A percentile compares a stretch with the other conserved stretches of the same genome.
Conservation (phyloP, 2,888 invertebrate genomes). For the Idaea biselata region DNA sequence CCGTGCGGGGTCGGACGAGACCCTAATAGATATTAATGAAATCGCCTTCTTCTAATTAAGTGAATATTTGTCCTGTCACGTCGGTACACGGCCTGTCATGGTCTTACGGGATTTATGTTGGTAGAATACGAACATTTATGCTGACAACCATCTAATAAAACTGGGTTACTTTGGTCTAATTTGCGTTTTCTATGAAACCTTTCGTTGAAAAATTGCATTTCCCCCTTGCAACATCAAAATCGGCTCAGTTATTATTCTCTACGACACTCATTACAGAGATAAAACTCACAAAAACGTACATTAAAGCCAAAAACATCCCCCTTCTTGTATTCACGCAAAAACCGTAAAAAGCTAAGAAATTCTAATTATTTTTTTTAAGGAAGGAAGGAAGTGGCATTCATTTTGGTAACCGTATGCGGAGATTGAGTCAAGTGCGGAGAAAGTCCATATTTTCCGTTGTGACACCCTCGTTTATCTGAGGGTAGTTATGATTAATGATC, state of each 20-base stretch:
- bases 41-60: conserved; percentile 9
- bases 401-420: not conserved
- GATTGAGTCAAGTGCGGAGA: not conserved
- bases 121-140: not conserved
- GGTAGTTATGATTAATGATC: not conserved
- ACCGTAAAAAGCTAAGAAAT: not conserved
- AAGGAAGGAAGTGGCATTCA: not conserved
- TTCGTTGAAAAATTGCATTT: too few species aligned
- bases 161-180: too few species aligned
- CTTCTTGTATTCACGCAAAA: too few species aligned
- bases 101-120: not conserved
- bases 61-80: not conserved
- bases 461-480: not conserved
- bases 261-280: too few species aligned
- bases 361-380: not conserved
- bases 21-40: conserved; percentile 23
- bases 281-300: too few species aligned
- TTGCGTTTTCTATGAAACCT: too few species aligned
- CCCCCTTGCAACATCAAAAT: too few species aligned
- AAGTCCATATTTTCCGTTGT: not conserved
- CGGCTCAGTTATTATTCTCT: too few species aligned
- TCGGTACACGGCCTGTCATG: not conserved
- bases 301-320: too few species aligned
- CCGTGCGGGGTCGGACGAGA: not conserved
- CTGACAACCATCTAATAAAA: not conserved